Percentiles rank a stretch among this genome's conserved stretches.
Evolutionary conservation across 2,113 vertebrate species (phyloP).

Genomic region (Hepsetus odoe): DNA sequence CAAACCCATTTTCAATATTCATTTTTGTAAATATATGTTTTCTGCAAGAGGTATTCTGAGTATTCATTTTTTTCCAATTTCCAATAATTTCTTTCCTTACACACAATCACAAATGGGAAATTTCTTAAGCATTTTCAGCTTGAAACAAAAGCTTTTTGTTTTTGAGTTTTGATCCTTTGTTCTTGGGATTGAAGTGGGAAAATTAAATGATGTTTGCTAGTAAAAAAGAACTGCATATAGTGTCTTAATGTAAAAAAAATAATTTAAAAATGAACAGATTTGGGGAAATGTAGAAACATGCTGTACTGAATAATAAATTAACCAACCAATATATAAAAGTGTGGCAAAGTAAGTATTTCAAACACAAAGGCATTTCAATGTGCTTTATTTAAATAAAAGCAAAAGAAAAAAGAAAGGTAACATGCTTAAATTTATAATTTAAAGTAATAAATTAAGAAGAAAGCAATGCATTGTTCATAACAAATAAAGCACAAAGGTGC

Average conservation of each 20-base stretch:
- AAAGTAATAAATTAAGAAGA: too few species aligned
- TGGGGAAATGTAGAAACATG: background rate
- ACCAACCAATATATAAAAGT: too few species aligned
- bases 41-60: constrained; percentile 14
- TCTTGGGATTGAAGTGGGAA: background rate
- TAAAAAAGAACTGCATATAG: too few species aligned
- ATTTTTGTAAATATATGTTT: constrained; percentile 55
- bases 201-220: background rate
- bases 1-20: background rate
- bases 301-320: background rate
- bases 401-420: too few species aligned
- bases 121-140: background rate
- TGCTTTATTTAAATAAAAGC: too few species aligned
- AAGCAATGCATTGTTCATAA: too few species aligned
- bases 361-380: too few species aligned
- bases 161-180: background rate
- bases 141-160: background rate
- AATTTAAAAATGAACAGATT: background rate
- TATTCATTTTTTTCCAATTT: background rate
- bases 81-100: background rate
- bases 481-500: too few species aligned
- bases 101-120: background rate
- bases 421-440: too few species aligned
- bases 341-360: too few species aligned
- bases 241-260: too few species aligned